Evolutionary conservation across 92 coral and sea anemone genomes (phyloP), one percentile per base, ranked within the genome.

Genomic region (Zoanthus sociatus): DNA sequence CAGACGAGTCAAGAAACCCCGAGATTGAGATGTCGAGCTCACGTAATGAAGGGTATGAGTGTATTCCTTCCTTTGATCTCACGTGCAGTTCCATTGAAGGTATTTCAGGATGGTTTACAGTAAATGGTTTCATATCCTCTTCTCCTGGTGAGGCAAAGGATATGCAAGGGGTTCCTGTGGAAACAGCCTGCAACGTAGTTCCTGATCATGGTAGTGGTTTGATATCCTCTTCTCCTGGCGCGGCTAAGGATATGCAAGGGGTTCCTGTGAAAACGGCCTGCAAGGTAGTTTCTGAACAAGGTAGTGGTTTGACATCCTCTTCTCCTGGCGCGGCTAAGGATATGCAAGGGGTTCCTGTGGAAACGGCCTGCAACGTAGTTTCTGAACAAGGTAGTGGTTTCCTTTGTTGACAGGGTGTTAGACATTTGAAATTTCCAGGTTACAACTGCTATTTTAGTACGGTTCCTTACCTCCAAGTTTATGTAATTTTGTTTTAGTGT

Each of bases 21-120:
- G 78, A 58, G 12, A 51, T 44, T 42, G n/a, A 82, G 46, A 89
- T 87, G 14, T 47, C 89, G 53, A 63, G 42, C 48, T 10, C 77
- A 31, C 73, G 61, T 26, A 90, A 37, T 44, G 63, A 75, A 48
- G 58, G 47, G 58, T 47, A 70, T 44, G 71, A 56, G 54, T 55
- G 69, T 14, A 26, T 63, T 64, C 32, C 85, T 45, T 50, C 44
- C 45, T 15, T 45, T 37, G 84, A 42, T 14, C 60, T 78, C 55
- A 3, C 8, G 37, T 45, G 14, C 66, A 42, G 60, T 47, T 20
- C 60, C 11, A 20, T n/a, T 44, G 84, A 63, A 79, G 84, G 85
- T 81, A n/a, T 33, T 6, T 33, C 60, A 32, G 26, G 55, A 68
- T 4, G 73, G 21, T 61, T 33, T 64, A 10, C 15, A 15, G 48